These are phyloP conservation scores for Orius laevigatus DNA, from an alignment of 1,140 invertebrate genomes.

Conservation along the genomic window DNA sequence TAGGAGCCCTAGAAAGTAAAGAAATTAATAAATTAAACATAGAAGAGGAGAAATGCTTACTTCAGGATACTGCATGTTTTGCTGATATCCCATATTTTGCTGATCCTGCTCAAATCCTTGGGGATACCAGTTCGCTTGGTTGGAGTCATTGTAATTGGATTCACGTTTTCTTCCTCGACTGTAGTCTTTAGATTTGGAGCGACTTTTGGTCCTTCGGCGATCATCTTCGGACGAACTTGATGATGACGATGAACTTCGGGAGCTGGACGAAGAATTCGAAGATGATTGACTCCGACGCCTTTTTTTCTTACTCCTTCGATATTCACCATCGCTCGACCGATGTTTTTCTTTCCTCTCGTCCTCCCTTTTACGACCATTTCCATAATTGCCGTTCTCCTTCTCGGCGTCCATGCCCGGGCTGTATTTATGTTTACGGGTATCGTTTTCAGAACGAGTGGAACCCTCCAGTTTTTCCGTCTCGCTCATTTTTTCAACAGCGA, in stretches of 20 bases:
- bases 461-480: too few relatives aligned
- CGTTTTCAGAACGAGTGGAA: too few relatives aligned
- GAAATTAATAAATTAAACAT: background rate
- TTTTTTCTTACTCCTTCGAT: too few relatives aligned
- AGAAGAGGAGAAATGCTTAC: background rate
- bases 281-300: background rate
- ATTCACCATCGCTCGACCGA: too few relatives aligned
- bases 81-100: background rate
- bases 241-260: conserved; percentile 2
- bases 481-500: too few relatives aligned
- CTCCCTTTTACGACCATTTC: too few relatives aligned
- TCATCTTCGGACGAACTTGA: background rate
- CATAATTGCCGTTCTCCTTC: too few relatives aligned
- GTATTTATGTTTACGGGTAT: too few relatives aligned
- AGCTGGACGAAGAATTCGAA: background rate
- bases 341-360: too few relatives aligned
- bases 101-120: background rate
- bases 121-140: background rate
- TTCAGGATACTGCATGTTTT: background rate
- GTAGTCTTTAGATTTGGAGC: background rate
- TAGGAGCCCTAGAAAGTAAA: background rate
- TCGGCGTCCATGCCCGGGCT: too few relatives aligned
- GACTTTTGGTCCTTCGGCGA: background rate
- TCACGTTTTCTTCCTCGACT: too few relatives aligned
- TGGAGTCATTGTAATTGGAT: too few relatives aligned